A percentile compares a stretch with the other conserved stretches of the same genome.
phyloP scores from a whole-genome alignment of 2,113 vertebrate species.

The Cichladusa arquata region DNA sequence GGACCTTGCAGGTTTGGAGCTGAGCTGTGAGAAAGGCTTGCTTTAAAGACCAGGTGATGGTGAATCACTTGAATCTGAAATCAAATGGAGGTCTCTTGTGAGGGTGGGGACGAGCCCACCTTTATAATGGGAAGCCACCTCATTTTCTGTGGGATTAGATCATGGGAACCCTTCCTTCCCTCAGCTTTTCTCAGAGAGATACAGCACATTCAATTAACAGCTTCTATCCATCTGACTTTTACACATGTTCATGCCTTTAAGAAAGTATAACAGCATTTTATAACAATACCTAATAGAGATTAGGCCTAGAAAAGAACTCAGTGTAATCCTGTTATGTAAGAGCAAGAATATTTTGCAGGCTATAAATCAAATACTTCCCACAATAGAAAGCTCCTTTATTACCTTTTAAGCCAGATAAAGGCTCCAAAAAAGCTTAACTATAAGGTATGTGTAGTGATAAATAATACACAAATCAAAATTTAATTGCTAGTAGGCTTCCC shows the following conservation, averaged over 20 bases:
- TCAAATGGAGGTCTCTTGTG: background rate
- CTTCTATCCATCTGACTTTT: background rate
- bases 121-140: background rate
- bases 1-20: background rate
- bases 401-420: background rate
- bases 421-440: background rate
- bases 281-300: slow-evolving; percentile 8
- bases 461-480: background rate
- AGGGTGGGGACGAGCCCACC: background rate
- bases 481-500: background rate
- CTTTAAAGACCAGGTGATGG: background rate
- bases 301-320: background rate
- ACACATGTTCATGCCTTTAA: background rate
- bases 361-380: background rate
- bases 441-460: background rate
- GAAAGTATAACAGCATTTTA: background rate
- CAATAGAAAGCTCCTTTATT: background rate
- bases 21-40: background rate
- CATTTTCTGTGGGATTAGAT: background rate
- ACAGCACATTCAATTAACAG: background rate
- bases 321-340: slow-evolving; percentile 12
- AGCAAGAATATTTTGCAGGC: background rate
- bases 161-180: background rate
- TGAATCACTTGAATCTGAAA: background rate
- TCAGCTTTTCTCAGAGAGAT: background rate